Evolutionary conservation across 2,797 vertebrate genomes (phyloP).

Genomic region (Cacajao melanocephalus): DNA sequence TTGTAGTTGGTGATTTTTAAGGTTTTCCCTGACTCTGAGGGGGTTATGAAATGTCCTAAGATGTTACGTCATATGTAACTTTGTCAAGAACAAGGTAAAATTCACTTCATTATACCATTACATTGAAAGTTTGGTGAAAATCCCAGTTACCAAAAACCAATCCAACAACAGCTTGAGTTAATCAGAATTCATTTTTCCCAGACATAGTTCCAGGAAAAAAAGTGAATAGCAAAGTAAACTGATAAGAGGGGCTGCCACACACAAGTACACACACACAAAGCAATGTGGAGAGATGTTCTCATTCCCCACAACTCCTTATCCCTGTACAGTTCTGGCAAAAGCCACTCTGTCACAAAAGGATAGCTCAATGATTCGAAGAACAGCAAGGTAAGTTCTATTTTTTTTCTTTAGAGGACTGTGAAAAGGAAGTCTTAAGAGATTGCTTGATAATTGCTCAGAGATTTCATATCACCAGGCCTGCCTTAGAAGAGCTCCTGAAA

Average conservation of each 20-base stretch:
- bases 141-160: not conserved
- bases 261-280: not conserved
- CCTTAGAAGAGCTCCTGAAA: too few species aligned
- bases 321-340: not conserved
- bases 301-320: not conserved
- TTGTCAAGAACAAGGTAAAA: not conserved
- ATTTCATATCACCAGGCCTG: too few species aligned
- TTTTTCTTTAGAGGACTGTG: not conserved
- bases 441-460: not conserved
- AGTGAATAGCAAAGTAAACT: not conserved
- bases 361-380: not conserved
- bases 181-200: constrained; percentile 16
- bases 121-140: constrained; percentile 41
- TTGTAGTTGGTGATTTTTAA: constrained; percentile 2
- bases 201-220: not conserved
- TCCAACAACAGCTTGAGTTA: not conserved
- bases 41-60: not conserved
- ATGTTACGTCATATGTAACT: not conserved
- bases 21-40: not conserved
- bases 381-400: not conserved
- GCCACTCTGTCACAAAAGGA: not conserved
- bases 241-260: not conserved
- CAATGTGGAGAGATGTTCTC: not conserved
- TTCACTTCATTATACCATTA: constrained; percentile 8
- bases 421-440: not conserved